Conservation (phyloP, 2,888 invertebrate species). For the Hemithea aestivaria region DNA sequence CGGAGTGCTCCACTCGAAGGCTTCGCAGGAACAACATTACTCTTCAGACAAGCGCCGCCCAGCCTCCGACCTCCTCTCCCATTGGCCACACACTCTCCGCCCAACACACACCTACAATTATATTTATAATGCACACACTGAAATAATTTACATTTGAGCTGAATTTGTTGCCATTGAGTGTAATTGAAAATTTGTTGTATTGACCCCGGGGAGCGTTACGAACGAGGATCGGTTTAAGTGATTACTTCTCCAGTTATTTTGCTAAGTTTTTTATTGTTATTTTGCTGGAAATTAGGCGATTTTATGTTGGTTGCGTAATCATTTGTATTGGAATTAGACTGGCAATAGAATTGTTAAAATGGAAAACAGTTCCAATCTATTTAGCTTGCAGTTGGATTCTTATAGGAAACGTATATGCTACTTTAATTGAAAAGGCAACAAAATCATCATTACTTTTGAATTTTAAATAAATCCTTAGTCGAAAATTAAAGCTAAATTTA, state of each 20-base stretch:
- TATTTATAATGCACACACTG: conserved; percentile 77
- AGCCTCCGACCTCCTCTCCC: conserved; percentile 42
- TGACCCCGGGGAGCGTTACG: conserved; percentile 61
- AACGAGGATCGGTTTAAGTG: conserved; percentile 51
- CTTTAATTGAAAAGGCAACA: no score
- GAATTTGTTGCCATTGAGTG: conserved; percentile 75
- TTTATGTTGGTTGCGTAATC: not conserved
- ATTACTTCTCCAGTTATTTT: conserved; percentile 49
- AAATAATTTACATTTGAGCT: conserved; percentile 79
- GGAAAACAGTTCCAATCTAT: not conserved
- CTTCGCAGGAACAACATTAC: conserved; percentile 72
- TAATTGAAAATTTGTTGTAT: conserved; percentile 80
- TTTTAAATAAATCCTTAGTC: no score
- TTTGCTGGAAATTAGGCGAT: not conserved
- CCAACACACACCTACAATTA: conserved; percentile 73
- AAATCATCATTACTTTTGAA: no score
- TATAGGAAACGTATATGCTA: no score
- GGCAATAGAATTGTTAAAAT: not conserved
- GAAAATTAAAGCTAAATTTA: no score
- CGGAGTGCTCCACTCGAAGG: conserved; percentile 58
- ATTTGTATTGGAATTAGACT: no score
- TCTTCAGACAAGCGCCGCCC: conserved; percentile 69
- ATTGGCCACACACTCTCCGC: conserved; percentile 63
- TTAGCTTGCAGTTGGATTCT: no score
- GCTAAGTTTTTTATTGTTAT: conserved; percentile 16